Percentiles rank a stretch among this genome's conserved stretches.
These are phyloP conservation scores for Plecotus auritus DNA, from an alignment of 2,113 vertebrate species.

Conservation along the genomic window DNA sequence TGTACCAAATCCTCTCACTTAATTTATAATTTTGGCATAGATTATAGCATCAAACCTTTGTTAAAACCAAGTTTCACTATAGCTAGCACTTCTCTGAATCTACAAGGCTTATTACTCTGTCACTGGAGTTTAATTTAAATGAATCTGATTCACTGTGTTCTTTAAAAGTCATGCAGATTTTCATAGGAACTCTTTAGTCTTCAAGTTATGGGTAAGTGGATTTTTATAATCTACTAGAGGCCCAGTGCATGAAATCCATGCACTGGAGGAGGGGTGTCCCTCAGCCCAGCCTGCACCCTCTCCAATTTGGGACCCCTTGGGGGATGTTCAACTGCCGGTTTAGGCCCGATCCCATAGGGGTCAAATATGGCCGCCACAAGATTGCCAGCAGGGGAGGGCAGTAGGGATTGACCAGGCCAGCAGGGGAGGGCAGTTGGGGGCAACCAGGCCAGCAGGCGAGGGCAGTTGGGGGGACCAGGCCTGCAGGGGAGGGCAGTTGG, in stretches of 20 bases:
- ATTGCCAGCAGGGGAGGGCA: too few relatives aligned
- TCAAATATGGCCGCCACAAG: too few relatives aligned
- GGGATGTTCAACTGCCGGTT: too few relatives aligned
- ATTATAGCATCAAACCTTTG: neutral
- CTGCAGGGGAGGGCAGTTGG: too few relatives aligned
- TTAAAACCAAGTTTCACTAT: neutral
- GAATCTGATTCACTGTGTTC: neutral
- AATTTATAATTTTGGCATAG: neutral
- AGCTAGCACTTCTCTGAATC: neutral
- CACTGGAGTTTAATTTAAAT: neutral
- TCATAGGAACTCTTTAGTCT: neutral
- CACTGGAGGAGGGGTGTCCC: too few relatives aligned
- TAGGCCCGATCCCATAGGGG: too few relatives aligned
- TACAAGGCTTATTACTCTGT: neutral
- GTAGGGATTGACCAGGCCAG: rapidly evolving
- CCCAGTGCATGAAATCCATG: too few relatives aligned
- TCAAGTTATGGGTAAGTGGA: neutral
- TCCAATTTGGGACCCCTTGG: too few relatives aligned
- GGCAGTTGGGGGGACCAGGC: too few relatives aligned
- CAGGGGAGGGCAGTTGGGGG: too few relatives aligned
- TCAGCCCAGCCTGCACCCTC: too few relatives aligned
- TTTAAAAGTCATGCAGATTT: neutral
- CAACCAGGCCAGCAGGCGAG: too few relatives aligned
- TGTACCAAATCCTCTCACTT: neutral
- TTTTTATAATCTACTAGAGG: neutral